A percentile compares a stretch with the other conserved stretches of the same genome.
phyloP scores from a whole-genome alignment of 2,113 vertebrate genomes.

The Hippocampus mohnikei region DNA sequence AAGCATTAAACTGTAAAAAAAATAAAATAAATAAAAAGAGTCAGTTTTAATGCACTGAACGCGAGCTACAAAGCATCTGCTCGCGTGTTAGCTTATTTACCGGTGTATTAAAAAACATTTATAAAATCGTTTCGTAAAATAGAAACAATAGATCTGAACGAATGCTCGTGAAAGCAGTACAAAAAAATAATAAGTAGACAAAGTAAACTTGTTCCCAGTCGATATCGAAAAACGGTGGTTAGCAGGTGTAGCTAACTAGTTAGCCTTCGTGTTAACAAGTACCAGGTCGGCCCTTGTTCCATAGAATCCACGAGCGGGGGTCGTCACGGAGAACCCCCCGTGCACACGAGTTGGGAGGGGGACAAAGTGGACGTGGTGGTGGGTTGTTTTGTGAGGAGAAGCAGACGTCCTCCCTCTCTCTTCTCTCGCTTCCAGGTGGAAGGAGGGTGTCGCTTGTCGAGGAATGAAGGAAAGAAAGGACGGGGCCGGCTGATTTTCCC shows the following conservation, averaged over 20 bases:
- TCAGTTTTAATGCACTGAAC: constrained; percentile 28
- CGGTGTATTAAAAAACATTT: constrained; percentile 22
- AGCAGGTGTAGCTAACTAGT: constrained; percentile 63
- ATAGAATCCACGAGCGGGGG: constrained; percentile 61
- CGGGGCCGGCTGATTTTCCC: constrained; percentile 73
- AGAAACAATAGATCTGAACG: constrained; percentile 41
- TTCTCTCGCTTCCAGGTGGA: constrained; percentile 36
- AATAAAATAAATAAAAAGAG: constrained; percentile 49
- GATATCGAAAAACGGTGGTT: constrained; percentile 29
- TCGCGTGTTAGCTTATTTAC: constrained; percentile 52
- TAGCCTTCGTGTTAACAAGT: constrained; percentile 60
- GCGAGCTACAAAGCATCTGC: constrained; percentile 7
- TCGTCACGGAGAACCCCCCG: constrained; percentile 57
- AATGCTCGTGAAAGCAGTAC: constrained; percentile 21
- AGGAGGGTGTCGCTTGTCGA: constrained; percentile 45
- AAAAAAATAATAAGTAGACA: not conserved
- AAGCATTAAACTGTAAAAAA: constrained; percentile 21
- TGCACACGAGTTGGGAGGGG: not conserved
- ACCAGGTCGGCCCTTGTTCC: constrained; percentile 67
- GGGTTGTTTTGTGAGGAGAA: constrained; percentile 27
- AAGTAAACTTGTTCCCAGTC: constrained; percentile 7
- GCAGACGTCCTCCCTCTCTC: constrained; percentile 45
- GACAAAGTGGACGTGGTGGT: constrained; percentile 2
- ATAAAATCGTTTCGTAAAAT: constrained; percentile 49
- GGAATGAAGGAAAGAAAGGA: constrained; percentile 51